Conservation (phyloP, 2,797 vertebrate genomes). For the Heliangelus exortis region DNA sequence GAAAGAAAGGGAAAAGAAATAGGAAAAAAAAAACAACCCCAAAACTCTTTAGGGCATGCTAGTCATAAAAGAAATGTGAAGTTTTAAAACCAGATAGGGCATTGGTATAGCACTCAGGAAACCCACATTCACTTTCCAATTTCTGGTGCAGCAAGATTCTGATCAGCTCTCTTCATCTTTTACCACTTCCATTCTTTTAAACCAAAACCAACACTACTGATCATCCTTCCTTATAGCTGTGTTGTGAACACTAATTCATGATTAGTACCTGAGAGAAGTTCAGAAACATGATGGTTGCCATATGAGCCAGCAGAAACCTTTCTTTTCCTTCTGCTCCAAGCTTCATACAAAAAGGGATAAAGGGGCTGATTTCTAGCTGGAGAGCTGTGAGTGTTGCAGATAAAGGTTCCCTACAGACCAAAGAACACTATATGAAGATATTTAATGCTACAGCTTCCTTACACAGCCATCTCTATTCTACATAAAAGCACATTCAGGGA, state of each 20-base stretch:
- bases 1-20: conserved; percentile 11
- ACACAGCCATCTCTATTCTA: conserved; percentile 30
- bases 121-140: neutral
- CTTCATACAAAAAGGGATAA: conserved; percentile 28
- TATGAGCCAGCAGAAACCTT: neutral
- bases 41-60: conserved; percentile 23
- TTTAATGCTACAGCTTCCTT: conserved; percentile 21
- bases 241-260: conserved; percentile 43
- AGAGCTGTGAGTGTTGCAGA: conserved; percentile 46
- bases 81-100: neutral
- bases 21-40: neutral
- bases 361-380: conserved; percentile 35
- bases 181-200: neutral
- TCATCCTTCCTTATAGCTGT: conserved; percentile 23
- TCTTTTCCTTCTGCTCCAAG: neutral
- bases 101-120: neutral
- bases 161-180: neutral
- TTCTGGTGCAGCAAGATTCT: neutral
- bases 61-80: conserved; percentile 24
- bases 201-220: neutral
- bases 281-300: neutral
- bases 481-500: conserved; percentile 46
- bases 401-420: conserved; percentile 47
- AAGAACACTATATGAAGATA: conserved; percentile 20
- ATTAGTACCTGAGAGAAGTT: conserved; percentile 41